Percentiles rank a stretch among this genome's conserved stretches.
These are phyloP conservation scores for Denticeps clupeoides DNA, from an alignment of 2,797 vertebrate species.

Conservation along the genomic window DNA sequence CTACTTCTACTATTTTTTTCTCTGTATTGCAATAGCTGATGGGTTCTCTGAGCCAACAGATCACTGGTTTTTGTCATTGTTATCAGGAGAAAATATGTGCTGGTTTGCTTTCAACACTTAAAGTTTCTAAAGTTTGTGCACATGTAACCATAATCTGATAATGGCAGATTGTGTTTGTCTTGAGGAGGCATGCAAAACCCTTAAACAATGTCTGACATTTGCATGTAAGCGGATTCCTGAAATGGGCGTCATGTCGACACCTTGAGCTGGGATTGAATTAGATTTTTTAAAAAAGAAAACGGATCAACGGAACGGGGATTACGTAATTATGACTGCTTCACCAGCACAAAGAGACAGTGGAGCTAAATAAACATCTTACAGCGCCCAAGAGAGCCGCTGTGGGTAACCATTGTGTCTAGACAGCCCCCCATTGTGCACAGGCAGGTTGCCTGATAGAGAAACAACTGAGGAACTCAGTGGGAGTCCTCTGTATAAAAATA, in stretches of 20 bases:
- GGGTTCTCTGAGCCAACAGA: too few relatives aligned
- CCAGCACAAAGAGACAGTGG: slow-evolving; percentile 8
- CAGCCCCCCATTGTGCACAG: background rate
- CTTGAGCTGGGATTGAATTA: slow-evolving; percentile 9
- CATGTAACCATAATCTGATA: slow-evolving; percentile 31
- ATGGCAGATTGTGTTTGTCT: slow-evolving; percentile 21
- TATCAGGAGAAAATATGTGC: too few relatives aligned
- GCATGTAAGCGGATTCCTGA: slow-evolving; percentile 13
- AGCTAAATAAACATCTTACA: background rate
- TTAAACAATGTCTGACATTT: slow-evolving; percentile 25
- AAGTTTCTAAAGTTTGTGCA: too few relatives aligned
- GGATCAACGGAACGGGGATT: slow-evolving; percentile 7
- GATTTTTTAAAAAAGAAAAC: slow-evolving; percentile 8
- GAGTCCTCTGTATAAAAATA: too few relatives aligned
- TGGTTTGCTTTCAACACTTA: too few relatives aligned
- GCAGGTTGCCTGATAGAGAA: background rate
- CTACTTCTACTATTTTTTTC: too few relatives aligned
- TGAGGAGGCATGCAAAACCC: background rate
- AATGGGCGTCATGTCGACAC: background rate
- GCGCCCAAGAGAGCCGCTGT: background rate
- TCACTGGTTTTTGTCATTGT: too few relatives aligned
- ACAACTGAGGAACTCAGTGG: background rate
- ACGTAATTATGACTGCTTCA: slow-evolving; percentile 15
- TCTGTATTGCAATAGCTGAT: too few relatives aligned
- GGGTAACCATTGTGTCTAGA: background rate